Conservation (phyloP, 2,888 invertebrate genomes). For the Drosophila percnosoma region DNA sequence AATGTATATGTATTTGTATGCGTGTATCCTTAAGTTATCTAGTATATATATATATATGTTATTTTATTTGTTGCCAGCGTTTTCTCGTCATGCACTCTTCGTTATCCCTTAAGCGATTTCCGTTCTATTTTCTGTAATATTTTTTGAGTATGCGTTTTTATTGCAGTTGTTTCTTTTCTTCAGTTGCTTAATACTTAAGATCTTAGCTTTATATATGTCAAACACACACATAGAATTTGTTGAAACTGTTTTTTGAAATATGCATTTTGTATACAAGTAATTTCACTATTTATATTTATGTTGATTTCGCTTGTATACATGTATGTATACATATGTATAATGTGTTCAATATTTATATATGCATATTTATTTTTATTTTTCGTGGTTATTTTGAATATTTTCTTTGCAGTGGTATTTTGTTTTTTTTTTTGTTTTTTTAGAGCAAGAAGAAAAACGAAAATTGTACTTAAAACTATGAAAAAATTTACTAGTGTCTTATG, state of each 20-base stretch:
- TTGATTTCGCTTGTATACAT: constrained; percentile 26
- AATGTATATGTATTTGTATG: constrained; percentile 33
- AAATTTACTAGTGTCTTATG: constrained; percentile 83
- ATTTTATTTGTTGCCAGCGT: constrained; percentile 41
- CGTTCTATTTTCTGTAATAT: not conserved
- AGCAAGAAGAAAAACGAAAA: constrained; percentile 76
- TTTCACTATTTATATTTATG: constrained; percentile 65
- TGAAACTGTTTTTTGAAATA: constrained; percentile 54
- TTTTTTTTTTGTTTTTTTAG: constrained; percentile 44
- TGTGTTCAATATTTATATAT: constrained; percentile 57
- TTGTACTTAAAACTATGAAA: constrained; percentile 81
- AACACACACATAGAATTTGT: constrained; percentile 67
- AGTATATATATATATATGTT: constrained; percentile 16
- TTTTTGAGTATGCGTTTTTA: constrained; percentile 47
- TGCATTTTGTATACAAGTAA: constrained; percentile 51
- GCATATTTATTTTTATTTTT: constrained; percentile 40
- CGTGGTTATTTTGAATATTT: constrained; percentile 58
- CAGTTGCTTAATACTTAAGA: constrained; percentile 73
- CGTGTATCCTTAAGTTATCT: constrained; percentile 58
- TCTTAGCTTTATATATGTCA: constrained; percentile 55
- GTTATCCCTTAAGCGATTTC: not conserved
- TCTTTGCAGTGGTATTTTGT: constrained; percentile 49
- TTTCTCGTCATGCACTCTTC: not conserved
- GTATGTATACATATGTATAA: not conserved
- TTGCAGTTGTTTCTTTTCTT: constrained; percentile 37